Base-by-base conservation (phyloP, 2,888 invertebrate genomes). In the Nematopogon swammerdamellus region DNA sequence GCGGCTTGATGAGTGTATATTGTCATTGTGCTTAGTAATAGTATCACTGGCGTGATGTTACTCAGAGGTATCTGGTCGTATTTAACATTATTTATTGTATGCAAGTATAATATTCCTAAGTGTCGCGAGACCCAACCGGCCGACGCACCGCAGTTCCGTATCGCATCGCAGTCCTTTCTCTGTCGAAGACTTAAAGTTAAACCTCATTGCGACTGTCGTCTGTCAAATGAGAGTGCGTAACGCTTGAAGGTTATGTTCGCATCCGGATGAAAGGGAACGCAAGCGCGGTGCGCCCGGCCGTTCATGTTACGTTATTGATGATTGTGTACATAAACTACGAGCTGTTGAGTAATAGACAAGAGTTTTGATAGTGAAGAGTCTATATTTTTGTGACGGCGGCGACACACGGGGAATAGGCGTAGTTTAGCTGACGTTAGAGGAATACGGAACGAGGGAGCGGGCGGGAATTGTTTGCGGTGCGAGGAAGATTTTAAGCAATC, bases 11-110 rank as follows among this genome's bases (percentile, higher is more conserved):
- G 69, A 74, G 70, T 76, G 73, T 77, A 73, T 36, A 69, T 70
- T 67, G 74, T 77, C 75, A 74, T 73, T 75, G 77, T 79, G 77
- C 75, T 75, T 77, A 76, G 77, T 70, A 67, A 70, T 68, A 65
- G 70, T 67, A 36, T 8, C 36, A 14, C 36, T 14, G n/a, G 36
- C 36, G 36, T 14, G 36, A 8, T 36, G 11, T 25, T 36, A 36
- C 36, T 36, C 36, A 14, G 8, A 14, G 5, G 36, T 36, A 14
- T 47, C 47, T 30, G 47, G 47, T 47, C 47, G 29, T 30, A 47
- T 47, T 47, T 47, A 47, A 48, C 30, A 25, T 47, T 47, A 36
- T 47, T 47, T 47, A 30, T 36, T 30, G 17, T 11, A 14, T 18
- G 25, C 14, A 64, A 56, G 59, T 50, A 62, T 62, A 53, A 67